Base-by-base conservation (phyloP, 1,140 invertebrate genomes). In the Brachionus sp. region DNA sequence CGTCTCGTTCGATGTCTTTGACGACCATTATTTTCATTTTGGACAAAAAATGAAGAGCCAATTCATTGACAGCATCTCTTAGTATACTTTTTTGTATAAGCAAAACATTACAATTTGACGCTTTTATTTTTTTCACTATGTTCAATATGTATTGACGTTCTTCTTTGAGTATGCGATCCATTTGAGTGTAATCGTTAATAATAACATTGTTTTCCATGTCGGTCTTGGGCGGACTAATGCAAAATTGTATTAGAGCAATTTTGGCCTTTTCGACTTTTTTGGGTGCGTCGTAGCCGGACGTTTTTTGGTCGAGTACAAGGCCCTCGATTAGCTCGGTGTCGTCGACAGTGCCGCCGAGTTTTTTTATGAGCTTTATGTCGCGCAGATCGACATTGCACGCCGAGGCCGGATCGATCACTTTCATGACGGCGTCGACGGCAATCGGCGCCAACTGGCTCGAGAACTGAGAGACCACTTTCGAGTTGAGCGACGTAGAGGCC, bases 1-100 rank as follows among this genome's bases (percentile, higher is more conserved):
- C 97, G 88, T 98, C 96, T 66, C 97, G 92, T 90, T 99, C 97
- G 85, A 99, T 93, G 88, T 99, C 96, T 89, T 97, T 98, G 23
- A 99, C 92, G 7, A 99, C 96, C 94, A 99, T 94, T 53, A 98
- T 97, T 88, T 99, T 99, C 88, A 98, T 95, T 91, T 99, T 99
- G 86, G 97, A 96, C 84, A 99, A 90, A 89, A 98, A 99, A 88
- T 99, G 98, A 85, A 98, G 91, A 2, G 97, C 97, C 85, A 99
- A 90, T 89, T 99, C 98, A 86, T 93, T 97, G 10, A 99, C 91
- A 25, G 98, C 96, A 92, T 99, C 98, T 85, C 93, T 93, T 39
- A 99, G 90, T 88, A 99, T 98, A 0, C 97, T 98, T 89, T 99
- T 99, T 90, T 99, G 98, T 66, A 99, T 95, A 13, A 99, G 90